A percentile compares a stretch with the other conserved stretches of the same genome.
phyloP scores from a whole-genome alignment of 2,888 invertebrate genomes.

The Caenorhabditis macrosperma region DNA sequence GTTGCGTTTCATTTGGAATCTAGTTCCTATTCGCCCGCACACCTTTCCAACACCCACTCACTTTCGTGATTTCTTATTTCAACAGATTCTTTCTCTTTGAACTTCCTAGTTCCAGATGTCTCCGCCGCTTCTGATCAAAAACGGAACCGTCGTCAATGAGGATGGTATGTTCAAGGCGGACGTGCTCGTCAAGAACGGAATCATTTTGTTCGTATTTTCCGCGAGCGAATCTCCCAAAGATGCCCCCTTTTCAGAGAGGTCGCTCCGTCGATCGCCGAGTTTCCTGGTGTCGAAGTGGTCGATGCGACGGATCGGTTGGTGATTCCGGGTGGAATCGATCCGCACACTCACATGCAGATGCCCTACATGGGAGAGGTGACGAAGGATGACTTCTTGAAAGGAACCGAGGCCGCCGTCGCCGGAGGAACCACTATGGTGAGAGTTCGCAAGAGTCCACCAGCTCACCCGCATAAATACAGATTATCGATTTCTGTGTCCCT shows the following conservation, averaged over 20 bases:
- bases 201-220: constrained; percentile 83
- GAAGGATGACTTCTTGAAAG: constrained; percentile 96
- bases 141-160: constrained; percentile 95
- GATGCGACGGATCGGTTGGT: constrained; percentile 86
- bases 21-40: neutral
- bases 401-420: constrained; percentile 95
- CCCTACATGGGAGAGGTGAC: constrained; percentile 89
- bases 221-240: neutral
- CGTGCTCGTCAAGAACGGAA: constrained; percentile 91
- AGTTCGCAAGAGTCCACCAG: neutral
- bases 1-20: constrained; percentile 5
- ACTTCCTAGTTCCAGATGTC: constrained; percentile 18
- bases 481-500: constrained; percentile 80
- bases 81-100: neutral
- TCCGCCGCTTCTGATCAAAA: constrained; percentile 86
- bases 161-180: constrained; percentile 91
- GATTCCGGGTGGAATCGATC: constrained; percentile 72
- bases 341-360: constrained; percentile 96
- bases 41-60: too few species aligned
- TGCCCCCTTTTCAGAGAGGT: constrained; percentile 36
- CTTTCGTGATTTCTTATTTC: neutral
- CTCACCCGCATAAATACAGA: constrained; percentile 59
- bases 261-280: constrained; percentile 14
- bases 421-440: constrained; percentile 96
- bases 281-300: constrained; percentile 83